These are phyloP conservation scores for Strigamia transsilvanica DNA, from an alignment of 2,888 invertebrate genomes.

Conservation along the genomic window DNA sequence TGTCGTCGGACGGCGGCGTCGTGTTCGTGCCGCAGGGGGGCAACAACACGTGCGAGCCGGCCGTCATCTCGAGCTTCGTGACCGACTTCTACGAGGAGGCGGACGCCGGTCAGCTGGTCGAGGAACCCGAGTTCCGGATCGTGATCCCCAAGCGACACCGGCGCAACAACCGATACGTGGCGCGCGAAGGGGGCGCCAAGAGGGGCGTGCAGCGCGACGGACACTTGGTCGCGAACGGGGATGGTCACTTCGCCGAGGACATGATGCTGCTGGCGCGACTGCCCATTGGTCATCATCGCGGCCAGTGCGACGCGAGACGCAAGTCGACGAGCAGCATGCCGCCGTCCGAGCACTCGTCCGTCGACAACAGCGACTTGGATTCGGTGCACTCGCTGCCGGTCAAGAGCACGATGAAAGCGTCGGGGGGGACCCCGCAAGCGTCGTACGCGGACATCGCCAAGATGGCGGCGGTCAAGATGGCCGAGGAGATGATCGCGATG, in stretches of 20 bases:
- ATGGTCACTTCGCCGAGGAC: not conserved
- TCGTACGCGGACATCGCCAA: conserved; percentile 85
- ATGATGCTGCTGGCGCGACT: conserved; percentile 56
- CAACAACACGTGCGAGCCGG: conserved; percentile 11
- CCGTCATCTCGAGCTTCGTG: conserved; percentile 35
- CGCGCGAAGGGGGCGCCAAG: conserved; percentile 66
- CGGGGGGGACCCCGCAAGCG: conserved; percentile 67
- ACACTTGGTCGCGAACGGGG: not conserved
- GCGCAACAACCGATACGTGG: conserved; percentile 67
- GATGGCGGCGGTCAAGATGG: conserved; percentile 56
- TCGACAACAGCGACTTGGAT: conserved; percentile 80
- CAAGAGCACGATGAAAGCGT: conserved; percentile 65
- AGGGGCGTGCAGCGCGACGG: not conserved
- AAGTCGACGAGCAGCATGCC: conserved; percentile 82
- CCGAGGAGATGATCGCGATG: not conserved
- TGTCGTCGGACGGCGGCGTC: conserved; percentile 15
- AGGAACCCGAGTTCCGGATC: conserved; percentile 75
- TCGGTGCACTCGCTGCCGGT: conserved; percentile 85
- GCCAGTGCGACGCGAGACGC: conserved; percentile 61
- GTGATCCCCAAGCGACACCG: conserved; percentile 81
- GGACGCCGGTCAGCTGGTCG: conserved; percentile 56
- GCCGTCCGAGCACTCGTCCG: conserved; percentile 80
- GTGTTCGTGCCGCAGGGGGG: not conserved
- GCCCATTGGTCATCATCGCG: conserved; percentile 54
- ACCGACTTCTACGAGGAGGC: conserved; percentile 54